A percentile compares a stretch with the other conserved stretches of the same genome.
These are phyloP conservation scores for Ophion obscuratus DNA, from an alignment of 2,888 invertebrate genomes.

Conservation along the genomic window DNA sequence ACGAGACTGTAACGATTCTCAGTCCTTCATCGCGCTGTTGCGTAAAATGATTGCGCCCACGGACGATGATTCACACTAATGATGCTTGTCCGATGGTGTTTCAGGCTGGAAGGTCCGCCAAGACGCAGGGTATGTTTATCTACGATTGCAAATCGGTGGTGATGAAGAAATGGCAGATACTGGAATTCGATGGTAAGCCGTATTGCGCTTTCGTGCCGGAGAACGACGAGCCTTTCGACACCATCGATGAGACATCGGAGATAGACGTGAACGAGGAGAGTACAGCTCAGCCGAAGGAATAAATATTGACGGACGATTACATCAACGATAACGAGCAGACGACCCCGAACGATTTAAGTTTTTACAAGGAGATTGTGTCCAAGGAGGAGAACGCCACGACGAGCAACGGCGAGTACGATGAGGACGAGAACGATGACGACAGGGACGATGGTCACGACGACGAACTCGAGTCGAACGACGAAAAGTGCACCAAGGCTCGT, in stretches of 20 bases:
- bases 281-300: slow-evolving; percentile 50
- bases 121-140: slow-evolving; percentile 79
- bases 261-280: slow-evolving; percentile 42
- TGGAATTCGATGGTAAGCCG: slow-evolving; percentile 82
- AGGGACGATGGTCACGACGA: slow-evolving; percentile 63
- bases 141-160: slow-evolving; percentile 80
- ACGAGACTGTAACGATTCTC: neutral
- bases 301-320: slow-evolving; percentile 60
- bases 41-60: neutral
- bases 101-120: slow-evolving; percentile 74
- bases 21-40: neutral
- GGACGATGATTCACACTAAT: slow-evolving; percentile 46
- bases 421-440: slow-evolving; percentile 66
- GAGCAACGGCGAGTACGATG: slow-evolving; percentile 67
- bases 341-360: slow-evolving; percentile 60
- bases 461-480: slow-evolving; percentile 50
- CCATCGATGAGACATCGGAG: slow-evolving; percentile 71
- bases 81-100: slow-evolving; percentile 75
- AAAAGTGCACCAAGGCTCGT: slow-evolving; percentile 71
- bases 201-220: slow-evolving; percentile 83
- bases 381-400: slow-evolving; percentile 64
- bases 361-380: slow-evolving; percentile 67
- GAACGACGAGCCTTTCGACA: slow-evolving; percentile 75
- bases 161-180: slow-evolving; percentile 83
- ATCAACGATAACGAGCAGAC: slow-evolving; percentile 61